phyloP scores from a whole-genome alignment of 2,888 invertebrate genomes.

The Pollenia amentaria region DNA sequence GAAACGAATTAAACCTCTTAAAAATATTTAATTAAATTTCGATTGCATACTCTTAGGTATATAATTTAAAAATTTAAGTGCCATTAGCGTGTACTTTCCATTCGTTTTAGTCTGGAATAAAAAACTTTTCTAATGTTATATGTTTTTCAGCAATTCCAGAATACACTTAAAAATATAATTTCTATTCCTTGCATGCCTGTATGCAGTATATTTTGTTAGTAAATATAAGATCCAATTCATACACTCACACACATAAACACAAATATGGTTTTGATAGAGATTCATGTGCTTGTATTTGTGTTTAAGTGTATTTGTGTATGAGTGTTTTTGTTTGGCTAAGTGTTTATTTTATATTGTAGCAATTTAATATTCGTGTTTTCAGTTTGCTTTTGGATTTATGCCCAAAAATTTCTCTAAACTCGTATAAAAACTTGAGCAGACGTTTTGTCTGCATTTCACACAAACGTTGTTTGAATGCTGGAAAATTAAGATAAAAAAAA shows the following conservation, averaged over 20 bases:
- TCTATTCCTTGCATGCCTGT: conserved; percentile 19
- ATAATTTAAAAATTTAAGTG: background rate
- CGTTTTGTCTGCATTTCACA: conserved; percentile 44
- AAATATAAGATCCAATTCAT: conserved; percentile 9
- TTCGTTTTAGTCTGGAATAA: background rate
- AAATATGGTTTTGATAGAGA: background rate
- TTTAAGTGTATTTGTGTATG: conserved; percentile 17
- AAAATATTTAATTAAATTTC: too few relatives aligned
- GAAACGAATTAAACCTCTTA: too few relatives aligned
- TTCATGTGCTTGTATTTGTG: background rate
- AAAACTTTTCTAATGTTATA: background rate
- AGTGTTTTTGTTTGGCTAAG: background rate
- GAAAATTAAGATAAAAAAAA: background rate
- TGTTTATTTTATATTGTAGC: conserved; percentile 54
- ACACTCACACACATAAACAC: background rate
- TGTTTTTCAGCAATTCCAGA: background rate
- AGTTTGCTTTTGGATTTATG: conserved; percentile 50
- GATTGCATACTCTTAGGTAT: background rate
- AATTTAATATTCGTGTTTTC: conserved; percentile 53
- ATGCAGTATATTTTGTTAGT: conserved; percentile 31
- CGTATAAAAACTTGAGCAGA: conserved; percentile 27
- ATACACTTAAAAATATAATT: conserved; percentile 26
- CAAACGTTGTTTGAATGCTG: background rate
- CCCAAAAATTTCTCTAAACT: conserved; percentile 36
- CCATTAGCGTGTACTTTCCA: background rate